Conservation (phyloP, 2,888 invertebrate species). For the Perdita meconis region DNA sequence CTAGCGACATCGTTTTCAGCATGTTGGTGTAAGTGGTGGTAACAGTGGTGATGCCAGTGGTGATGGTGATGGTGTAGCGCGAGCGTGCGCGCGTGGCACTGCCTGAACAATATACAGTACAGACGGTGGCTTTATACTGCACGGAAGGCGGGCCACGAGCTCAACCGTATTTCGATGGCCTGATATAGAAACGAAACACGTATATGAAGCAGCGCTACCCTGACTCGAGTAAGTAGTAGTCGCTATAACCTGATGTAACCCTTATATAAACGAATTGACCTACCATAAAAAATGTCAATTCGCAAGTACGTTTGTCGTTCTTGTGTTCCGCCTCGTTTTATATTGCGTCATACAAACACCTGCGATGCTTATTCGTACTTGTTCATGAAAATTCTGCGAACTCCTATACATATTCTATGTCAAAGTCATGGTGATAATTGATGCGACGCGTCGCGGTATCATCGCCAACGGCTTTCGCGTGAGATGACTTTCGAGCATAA, state of each 20-base stretch:
- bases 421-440: conserved; percentile 13
- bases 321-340: neutral
- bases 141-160: conserved; percentile 70
- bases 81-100: conserved; percentile 70
- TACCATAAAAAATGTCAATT: conserved; percentile 2
- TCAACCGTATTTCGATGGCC: conserved; percentile 70
- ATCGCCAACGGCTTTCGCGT: no score
- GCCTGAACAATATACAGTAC: conserved; percentile 67
- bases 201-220: conserved; percentile 83
- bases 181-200: conserved; percentile 72
- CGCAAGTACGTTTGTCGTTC: no score
- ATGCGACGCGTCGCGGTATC: neutral
- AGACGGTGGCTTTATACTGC: conserved; percentile 72
- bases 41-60: conserved; percentile 54
- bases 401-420: conserved; percentile 31
- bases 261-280: neutral
- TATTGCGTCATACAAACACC: conserved; percentile 12
- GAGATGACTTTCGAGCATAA: no score
- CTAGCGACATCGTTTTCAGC: conserved; percentile 52
- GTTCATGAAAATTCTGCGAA: conserved; percentile 27
- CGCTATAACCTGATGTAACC: neutral
- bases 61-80: conserved; percentile 71
- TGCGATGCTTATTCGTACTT: conserved; percentile 14
- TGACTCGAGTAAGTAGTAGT: conserved; percentile 82
- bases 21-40: conserved; percentile 53